These are phyloP conservation scores for Pogonus chalceus DNA, from an alignment of 1,140 invertebrate genomes.

Conservation along the genomic window DNA sequence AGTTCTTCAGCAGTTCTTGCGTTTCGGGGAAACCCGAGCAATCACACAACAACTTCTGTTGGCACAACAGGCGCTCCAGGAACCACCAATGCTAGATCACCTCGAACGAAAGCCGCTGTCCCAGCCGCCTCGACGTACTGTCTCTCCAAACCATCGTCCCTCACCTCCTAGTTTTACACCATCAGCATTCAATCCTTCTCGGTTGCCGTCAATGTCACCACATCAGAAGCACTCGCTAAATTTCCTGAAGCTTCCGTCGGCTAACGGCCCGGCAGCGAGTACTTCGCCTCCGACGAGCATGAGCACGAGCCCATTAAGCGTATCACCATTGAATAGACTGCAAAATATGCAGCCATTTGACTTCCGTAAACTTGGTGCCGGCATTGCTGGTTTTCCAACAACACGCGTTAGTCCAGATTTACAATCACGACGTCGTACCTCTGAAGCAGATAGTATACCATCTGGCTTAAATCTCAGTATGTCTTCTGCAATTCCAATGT, in stretches of 20 bases:
- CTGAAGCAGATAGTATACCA: constrained; percentile 39
- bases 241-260: constrained; percentile 29
- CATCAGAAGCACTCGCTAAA: constrained; percentile 36
- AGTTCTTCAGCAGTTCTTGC: constrained; percentile 76
- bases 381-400: constrained; percentile 35
- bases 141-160: constrained; percentile 55
- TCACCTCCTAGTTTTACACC: constrained; percentile 43
- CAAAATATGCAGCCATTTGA: constrained; percentile 95
- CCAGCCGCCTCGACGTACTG: constrained; percentile 39
- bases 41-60: constrained; percentile 71
- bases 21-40: constrained; percentile 72
- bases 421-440: constrained; percentile 33
- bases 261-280: constrained; percentile 25
- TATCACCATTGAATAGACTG: constrained; percentile 74
- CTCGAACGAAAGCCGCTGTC: constrained; percentile 28
- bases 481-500: constrained; percentile 49
- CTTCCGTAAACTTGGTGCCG: constrained; percentile 64
- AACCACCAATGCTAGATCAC: constrained; percentile 34
- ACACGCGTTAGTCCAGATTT: constrained; percentile 34
- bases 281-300: constrained; percentile 36
- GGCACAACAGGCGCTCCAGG: constrained; percentile 46
- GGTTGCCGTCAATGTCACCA: constrained; percentile 39
- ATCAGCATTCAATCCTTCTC: constrained; percentile 39
- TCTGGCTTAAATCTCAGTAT: constrained; percentile 49
- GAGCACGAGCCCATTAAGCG: constrained; percentile 42